Evolutionary conservation across 2,888 invertebrate species (phyloP).

Genomic region (Leucophenga maculata): DNA sequence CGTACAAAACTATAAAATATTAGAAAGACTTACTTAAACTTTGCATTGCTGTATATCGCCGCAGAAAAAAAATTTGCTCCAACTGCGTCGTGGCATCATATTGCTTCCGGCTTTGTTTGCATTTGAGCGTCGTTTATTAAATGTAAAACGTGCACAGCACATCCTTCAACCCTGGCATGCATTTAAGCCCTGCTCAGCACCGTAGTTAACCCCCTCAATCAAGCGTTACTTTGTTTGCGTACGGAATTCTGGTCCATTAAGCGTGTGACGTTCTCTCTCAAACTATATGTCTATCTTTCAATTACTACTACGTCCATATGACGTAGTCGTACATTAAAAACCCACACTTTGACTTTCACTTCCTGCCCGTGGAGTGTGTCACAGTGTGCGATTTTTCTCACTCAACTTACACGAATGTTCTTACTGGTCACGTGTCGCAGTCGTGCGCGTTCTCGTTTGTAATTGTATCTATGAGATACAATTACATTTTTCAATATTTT

Average conservation of each 20-base stretch:
- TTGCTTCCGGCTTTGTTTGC: constrained; percentile 11
- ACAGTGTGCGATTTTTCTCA: constrained; percentile 53
- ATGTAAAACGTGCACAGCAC: background rate
- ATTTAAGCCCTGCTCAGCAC: background rate
- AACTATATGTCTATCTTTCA: constrained; percentile 10
- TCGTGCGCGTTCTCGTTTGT: constrained; percentile 41
- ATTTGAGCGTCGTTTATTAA: constrained; percentile 2
- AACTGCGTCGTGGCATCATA: background rate
- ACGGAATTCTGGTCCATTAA: constrained; percentile 64
- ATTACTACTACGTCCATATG: constrained; percentile 29
- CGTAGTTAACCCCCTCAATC: constrained; percentile 47
- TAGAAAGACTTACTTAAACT: too few species aligned
- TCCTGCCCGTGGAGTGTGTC: background rate
- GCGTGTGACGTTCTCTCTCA: constrained; percentile 37
- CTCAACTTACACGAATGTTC: constrained; percentile 39
- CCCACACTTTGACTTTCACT: constrained; percentile 13
- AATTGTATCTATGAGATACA: constrained; percentile 64
- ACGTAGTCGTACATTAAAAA: constrained; percentile 34
- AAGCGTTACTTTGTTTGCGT: constrained; percentile 64
- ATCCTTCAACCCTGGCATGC: background rate
- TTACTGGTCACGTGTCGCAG: constrained; percentile 51
- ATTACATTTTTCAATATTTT: constrained; percentile 65
- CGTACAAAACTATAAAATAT: too few species aligned
- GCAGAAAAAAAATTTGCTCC: too few species aligned
- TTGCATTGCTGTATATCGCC: too few species aligned